Conservation (phyloP, 2,888 invertebrate genomes). For the Thecocarcelia acutangulata region DNA sequence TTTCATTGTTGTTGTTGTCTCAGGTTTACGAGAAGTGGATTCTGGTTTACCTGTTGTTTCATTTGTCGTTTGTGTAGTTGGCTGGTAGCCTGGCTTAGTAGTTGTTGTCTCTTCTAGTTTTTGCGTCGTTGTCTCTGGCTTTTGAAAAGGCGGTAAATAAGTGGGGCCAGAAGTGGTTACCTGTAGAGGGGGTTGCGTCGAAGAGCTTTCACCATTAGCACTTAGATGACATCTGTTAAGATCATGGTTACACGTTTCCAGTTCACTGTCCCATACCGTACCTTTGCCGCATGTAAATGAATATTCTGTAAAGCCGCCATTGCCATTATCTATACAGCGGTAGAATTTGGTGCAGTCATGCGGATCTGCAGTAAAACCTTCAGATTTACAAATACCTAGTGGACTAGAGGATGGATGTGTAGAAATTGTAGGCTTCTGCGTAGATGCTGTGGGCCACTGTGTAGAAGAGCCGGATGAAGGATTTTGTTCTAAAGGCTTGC, state of each 20-base stretch:
- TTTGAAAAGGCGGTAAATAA: constrained; percentile 62
- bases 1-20: not conserved
- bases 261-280: constrained; percentile 84
- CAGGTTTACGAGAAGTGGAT: constrained; percentile 20
- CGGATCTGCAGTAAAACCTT: constrained; percentile 81
- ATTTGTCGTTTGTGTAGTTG: constrained; percentile 14
- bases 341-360: constrained; percentile 85
- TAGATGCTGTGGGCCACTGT: constrained; percentile 67
- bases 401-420: constrained; percentile 47
- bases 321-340: constrained; percentile 85
- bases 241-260: constrained; percentile 80
- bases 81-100: constrained; percentile 31
- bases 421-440: constrained; percentile 63
- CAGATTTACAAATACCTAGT: constrained; percentile 78
- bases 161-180: constrained; percentile 47
- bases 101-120: constrained; percentile 30
- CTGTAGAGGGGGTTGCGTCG: constrained; percentile 28
- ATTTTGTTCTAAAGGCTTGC: constrained; percentile 55
- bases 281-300: constrained; percentile 86
- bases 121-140: constrained; percentile 37
- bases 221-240: constrained; percentile 74
- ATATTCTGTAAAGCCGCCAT: constrained; percentile 84
- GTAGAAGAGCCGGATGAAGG: constrained; percentile 56
- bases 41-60: constrained; percentile 46
- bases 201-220: not conserved